Evolutionary conservation across 2,888 invertebrate genomes (phyloP).

Genomic region (Tetragonula carbonaria): DNA sequence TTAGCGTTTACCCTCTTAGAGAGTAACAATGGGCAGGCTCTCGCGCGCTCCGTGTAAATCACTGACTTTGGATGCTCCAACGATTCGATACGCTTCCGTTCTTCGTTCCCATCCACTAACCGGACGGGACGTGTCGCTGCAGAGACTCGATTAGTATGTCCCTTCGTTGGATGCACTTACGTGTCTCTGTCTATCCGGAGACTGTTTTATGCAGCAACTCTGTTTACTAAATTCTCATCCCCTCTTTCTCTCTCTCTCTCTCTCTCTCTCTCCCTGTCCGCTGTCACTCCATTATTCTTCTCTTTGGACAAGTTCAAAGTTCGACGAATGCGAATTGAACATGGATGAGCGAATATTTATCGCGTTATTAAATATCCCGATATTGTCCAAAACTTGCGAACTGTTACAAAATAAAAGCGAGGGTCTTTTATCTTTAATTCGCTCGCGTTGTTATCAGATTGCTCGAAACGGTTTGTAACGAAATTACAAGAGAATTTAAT

Average conservation of each 20-base stretch:
- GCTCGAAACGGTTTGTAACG: background rate
- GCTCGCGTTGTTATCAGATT: background rate
- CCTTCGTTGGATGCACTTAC: background rate
- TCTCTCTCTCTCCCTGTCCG: too few relatives aligned
- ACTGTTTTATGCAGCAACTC: background rate
- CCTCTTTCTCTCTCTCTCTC: too few relatives aligned
- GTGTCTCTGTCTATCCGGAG: background rate
- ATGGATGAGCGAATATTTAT: background rate
- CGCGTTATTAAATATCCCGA: background rate
- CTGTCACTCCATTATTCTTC: background rate
- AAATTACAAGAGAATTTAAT: background rate
- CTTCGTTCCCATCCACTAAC: constrained; percentile 17
- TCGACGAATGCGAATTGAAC: background rate
- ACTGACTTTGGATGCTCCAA: constrained; percentile 64
- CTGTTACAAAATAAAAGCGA: background rate
- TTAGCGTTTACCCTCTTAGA: constrained; percentile 69
- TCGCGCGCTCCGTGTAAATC: constrained; percentile 59
- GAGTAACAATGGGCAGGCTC: constrained; percentile 32
- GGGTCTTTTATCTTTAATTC: background rate
- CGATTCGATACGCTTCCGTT: constrained; percentile 46
- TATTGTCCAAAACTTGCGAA: background rate
- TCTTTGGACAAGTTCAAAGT: background rate
- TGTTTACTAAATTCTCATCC: background rate
- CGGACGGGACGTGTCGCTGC: constrained; percentile 14
- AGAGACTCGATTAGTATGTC: constrained; percentile 38